These are phyloP conservation scores for Laticauda colubrina DNA, from an alignment of 2,113 vertebrate species.

Conservation along the genomic window DNA sequence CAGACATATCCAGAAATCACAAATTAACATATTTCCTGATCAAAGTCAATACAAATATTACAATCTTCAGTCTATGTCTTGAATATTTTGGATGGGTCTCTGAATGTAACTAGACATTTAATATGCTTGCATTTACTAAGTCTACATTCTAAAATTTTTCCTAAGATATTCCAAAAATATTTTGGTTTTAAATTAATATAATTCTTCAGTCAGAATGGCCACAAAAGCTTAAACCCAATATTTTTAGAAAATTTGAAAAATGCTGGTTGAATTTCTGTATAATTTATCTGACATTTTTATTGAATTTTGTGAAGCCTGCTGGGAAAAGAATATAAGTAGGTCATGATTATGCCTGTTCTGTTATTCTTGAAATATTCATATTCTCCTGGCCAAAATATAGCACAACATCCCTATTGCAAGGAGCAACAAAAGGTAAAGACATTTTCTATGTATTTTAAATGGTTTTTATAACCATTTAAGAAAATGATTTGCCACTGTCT, in stretches of 20 bases:
- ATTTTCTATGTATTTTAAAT: not conserved
- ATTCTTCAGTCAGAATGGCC: not conserved
- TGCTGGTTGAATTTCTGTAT: not conserved
- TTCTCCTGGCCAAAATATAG: not conserved
- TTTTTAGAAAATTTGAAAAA: not conserved
- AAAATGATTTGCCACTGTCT: not conserved
- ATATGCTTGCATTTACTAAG: not conserved
- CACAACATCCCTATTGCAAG: conserved; percentile 1
- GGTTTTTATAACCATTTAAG: not conserved
- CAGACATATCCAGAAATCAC: not conserved
- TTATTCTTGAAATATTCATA: not conserved
- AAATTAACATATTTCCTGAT: not conserved
- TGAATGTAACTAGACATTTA: not conserved
- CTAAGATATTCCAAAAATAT: not conserved
- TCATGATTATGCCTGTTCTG: not conserved
- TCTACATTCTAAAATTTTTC: not conserved
- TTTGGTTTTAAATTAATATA: not conserved
- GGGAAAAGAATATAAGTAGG: not conserved
- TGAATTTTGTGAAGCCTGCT: not conserved
- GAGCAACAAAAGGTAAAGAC: accelerated
- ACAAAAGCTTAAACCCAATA: not conserved
- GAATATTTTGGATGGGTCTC: not conserved
- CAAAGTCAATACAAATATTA: not conserved
- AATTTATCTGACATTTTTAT: not conserved
- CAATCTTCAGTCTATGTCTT: not conserved